A percentile compares a stretch with the other conserved stretches of the same genome.
Conservation (phyloP, 2,113 vertebrate genomes). For the Macquaria ambigua region DNA sequence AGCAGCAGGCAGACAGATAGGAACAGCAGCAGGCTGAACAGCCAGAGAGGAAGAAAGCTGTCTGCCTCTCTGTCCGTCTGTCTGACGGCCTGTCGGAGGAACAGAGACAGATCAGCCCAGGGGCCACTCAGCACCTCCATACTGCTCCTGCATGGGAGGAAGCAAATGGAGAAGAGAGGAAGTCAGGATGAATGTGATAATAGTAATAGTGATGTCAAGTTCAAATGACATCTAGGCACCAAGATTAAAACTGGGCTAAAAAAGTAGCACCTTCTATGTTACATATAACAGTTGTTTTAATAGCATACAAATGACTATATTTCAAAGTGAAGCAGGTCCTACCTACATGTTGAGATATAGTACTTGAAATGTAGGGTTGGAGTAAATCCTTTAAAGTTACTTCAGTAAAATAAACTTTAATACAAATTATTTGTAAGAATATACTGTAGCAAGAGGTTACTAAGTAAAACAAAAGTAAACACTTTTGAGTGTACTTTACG, state of each 20-base stretch:
- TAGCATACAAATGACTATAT: not conserved
- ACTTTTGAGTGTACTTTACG: not conserved
- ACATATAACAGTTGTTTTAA: not conserved
- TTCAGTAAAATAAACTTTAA: not conserved
- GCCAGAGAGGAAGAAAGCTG: constrained; percentile 48
- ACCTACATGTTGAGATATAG: not conserved
- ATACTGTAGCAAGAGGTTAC: not conserved
- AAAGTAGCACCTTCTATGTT: not conserved
- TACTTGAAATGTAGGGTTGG: not conserved
- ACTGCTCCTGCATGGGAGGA: not conserved
- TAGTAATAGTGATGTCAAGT: not conserved
- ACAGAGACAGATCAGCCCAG: constrained; percentile 72
- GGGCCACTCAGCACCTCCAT: constrained; percentile 75
- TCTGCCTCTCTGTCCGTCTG: constrained; percentile 15
- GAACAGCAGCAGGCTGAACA: constrained; percentile 64
- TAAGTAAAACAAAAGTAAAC: not conserved
- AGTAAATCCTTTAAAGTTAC: not conserved
- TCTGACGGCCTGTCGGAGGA: constrained; percentile 49
- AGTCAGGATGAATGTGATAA: not conserved
- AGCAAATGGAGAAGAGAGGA: not conserved
- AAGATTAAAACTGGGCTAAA: not conserved
- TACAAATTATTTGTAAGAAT: not conserved
- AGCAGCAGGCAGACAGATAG: constrained; percentile 70
- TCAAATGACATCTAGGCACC: not conserved
- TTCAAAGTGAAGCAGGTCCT: not conserved